Evolutionary conservation across 2,113 vertebrate genomes (phyloP), one percentile per base, ranked within the genome.

Genomic region (Turdus rufiventris): DNA sequence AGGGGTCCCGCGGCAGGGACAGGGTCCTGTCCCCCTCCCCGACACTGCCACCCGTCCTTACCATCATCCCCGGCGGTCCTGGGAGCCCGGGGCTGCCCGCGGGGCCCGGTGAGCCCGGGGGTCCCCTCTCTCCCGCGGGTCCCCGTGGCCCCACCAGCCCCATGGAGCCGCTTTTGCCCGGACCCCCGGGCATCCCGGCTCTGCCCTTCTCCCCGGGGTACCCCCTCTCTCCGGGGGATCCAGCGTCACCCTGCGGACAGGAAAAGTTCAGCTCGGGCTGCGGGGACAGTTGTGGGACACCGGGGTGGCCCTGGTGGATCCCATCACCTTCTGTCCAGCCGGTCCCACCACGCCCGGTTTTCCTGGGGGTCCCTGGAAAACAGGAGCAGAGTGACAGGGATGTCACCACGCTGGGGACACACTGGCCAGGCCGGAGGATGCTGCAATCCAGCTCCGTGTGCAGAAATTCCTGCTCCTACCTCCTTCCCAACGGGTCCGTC

Each of bases 181-280:
- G 98, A 10, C 98, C 98, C 3, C 99, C 99, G 1, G 99, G 98
- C 80, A 95, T 98, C 4, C 99, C 99, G 0, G 99, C 98, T 92
- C 99, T 97, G n/a, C 99, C 99, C 82, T 99, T 98, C 93, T 99
- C 99, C 31, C 99, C 99, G 3, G 98, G 96, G 54, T 98, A 62
- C 2, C 99, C 99, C 61, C 97, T 97, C 89, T 98, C 98, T 3
- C 99, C 99, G 1, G 94, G 50, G 24, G 97, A 45, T 20, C 99
- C 99, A 4, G 97, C 80, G 33, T 99, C 99, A 17, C 99, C 99
- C 99, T 99, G 48, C 0, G 7, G 93, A 26, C 25, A 14, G 8
- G 11, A 31, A 14, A 20, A 1, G 33, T 29, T 77, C 75, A 88
- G 62, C 15, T 12, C 36, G 1, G 13, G 15, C 2, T 18, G n/a